Base-by-base conservation (phyloP, 2,797 vertebrate species). In the Rachycentron canadum region DNA sequence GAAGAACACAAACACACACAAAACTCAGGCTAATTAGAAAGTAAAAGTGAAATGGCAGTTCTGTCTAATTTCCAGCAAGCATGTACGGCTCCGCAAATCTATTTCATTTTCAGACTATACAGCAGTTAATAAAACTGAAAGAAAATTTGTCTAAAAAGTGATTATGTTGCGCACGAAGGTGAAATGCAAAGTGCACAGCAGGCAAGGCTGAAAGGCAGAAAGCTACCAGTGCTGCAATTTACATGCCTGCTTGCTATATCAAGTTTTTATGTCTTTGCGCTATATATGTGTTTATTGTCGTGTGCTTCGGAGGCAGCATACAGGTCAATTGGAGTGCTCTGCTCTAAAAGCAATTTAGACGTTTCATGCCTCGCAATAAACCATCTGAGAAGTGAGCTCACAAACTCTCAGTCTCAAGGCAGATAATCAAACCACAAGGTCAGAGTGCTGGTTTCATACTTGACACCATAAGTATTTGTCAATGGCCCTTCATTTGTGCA, bases 391-490 rank as follows among this genome's bases (percentile, higher is more conserved):
- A 86, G 76, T 84, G 84, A 87, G 81, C 82, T 88, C 77, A 66
- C 77, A 86, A 86, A 88, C 78, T 86, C 76, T 81, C 71, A 66
- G 84, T 87, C 81, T 87, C 80, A 63, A 89, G 86, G 73, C 87
- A 86, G 76, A 89, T 86, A 87, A 88, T 89, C 83, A 90, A 89
- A 89, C 68, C 70, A 45, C 89, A 92, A 91, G 90, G 90, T 92
- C 93, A 92, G 78, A 1, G 2, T 61, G 76, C 81, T 50, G 71
- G 57, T 85, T 83, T 83, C 70, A 76, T 85, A 79, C 91, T 92
- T 88, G 82, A 89, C 88, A 88, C 78, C 62, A 49, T 87, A 83
- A 91, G 86, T 83, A 84, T 88, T 85, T 89, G 85, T 93, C 92
- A 88, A 89, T 86, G 82, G 83, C 71, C 80, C 82, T 90, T 90